Conservation (phyloP, 2,888 invertebrate species). For the Sclerodermus sp. region DNA sequence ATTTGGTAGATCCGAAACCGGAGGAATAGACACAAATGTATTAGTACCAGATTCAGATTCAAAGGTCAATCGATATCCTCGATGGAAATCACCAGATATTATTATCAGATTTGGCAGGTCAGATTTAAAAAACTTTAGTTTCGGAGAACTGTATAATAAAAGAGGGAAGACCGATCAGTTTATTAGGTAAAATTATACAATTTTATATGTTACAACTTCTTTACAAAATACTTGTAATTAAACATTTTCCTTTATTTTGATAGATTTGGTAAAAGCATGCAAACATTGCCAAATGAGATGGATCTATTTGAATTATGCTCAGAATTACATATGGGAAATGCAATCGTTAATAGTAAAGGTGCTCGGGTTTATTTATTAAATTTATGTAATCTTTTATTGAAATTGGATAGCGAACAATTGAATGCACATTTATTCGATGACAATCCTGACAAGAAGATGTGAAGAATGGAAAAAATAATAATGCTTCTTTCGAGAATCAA, state of each 20-base stretch:
- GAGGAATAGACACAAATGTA: too few relatives aligned
- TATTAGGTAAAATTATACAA: constrained; percentile 26
- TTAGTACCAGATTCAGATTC: constrained; percentile 4
- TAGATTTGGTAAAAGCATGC: constrained; percentile 32
- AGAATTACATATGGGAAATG: constrained; percentile 21
- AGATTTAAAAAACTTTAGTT: constrained; percentile 24
- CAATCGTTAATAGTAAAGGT: constrained; percentile 15
- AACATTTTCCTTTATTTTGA: too few relatives aligned
- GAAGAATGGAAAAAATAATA: too few relatives aligned
- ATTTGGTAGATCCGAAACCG: constrained; percentile 28
- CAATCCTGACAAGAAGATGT: constrained; percentile 17
- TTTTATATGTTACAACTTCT: too few relatives aligned
- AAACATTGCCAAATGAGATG: constrained; percentile 22
- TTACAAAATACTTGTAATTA: too few relatives aligned
- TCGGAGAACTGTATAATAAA: constrained; percentile 16
- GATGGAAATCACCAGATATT: constrained; percentile 38
- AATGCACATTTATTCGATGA: constrained; percentile 23
- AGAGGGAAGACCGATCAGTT: constrained; percentile 36
- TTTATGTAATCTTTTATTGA: constrained; percentile 32
- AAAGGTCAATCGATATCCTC: constrained; percentile 25
- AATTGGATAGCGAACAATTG: constrained; percentile 22
- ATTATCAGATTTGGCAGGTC: constrained; percentile 52
- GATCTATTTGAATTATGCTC: constrained; percentile 32
- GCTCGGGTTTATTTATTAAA: constrained; percentile 25
- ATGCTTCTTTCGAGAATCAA: too few relatives aligned